phyloP scores from a whole-genome alignment of 2,888 invertebrate genomes.

The Emmelina monodactyla region DNA sequence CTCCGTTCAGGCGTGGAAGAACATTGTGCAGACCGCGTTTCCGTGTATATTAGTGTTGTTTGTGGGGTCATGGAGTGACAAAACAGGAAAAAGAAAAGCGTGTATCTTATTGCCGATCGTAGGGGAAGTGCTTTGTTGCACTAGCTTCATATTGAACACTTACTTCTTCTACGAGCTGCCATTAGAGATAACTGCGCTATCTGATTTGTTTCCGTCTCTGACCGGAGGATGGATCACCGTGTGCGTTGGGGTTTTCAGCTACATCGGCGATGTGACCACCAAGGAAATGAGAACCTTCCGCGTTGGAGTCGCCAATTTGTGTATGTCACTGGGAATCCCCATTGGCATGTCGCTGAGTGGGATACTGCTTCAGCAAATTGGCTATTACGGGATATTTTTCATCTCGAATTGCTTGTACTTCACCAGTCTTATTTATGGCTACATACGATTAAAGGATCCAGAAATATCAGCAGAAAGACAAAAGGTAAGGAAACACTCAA shows the following conservation, averaged over 20 bases:
- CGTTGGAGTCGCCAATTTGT: slow-evolving; percentile 69
- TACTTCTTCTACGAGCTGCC: slow-evolving; percentile 74
- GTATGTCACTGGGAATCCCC: slow-evolving; percentile 69
- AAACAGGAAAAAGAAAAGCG: slow-evolving; percentile 73
- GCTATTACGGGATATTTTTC: slow-evolving; percentile 58
- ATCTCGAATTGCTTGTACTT: slow-evolving; percentile 59
- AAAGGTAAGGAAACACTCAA: slow-evolving; percentile 54
- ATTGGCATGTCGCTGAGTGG: slow-evolving; percentile 67
- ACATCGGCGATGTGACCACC: slow-evolving; percentile 68
- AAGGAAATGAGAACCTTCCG: slow-evolving; percentile 68
- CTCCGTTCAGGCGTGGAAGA: slow-evolving; percentile 84
- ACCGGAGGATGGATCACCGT: slow-evolving; percentile 68
- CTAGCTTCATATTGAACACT: slow-evolving; percentile 80
- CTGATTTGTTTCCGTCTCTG: slow-evolving; percentile 63
- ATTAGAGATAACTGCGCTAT: slow-evolving; percentile 61
- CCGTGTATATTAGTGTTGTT: slow-evolving; percentile 84
- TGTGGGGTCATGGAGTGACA: slow-evolving; percentile 82
- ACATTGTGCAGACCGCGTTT: slow-evolving; percentile 79
- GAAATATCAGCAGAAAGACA: slow-evolving; percentile 41
- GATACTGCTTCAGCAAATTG: slow-evolving; percentile 53
- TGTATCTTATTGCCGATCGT: slow-evolving; percentile 83
- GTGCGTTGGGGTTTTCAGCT: slow-evolving; percentile 69
- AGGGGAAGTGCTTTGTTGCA: slow-evolving; percentile 79
- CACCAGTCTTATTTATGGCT: slow-evolving; percentile 59
- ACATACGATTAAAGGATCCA: slow-evolving; percentile 52